These are phyloP conservation scores for Papilio aristodemus DNA, from an alignment of 1,140 invertebrate species.

Conservation along the genomic window DNA sequence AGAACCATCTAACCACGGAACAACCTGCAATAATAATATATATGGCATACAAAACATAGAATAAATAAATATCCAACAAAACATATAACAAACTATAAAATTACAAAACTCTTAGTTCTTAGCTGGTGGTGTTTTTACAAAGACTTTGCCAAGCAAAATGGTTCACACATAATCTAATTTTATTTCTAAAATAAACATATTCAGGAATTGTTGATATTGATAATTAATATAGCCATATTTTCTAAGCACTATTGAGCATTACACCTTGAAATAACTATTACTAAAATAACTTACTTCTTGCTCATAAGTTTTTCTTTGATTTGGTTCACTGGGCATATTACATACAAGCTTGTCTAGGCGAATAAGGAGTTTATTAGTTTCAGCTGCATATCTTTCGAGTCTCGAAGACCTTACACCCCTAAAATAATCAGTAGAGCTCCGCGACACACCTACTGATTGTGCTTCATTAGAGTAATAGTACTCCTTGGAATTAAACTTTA, in stretches of 20 bases:
- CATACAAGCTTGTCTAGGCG: slow-evolving; percentile 94
- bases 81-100: no score
- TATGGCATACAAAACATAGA: neutral
- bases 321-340: slow-evolving; percentile 90
- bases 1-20: slow-evolving; percentile 95
- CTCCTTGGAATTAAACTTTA: slow-evolving; percentile 73
- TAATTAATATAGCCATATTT: neutral
- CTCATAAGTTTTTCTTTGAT: slow-evolving; percentile 91
- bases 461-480: slow-evolving; percentile 79
- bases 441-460: slow-evolving; percentile 84
- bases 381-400: slow-evolving; percentile 93
- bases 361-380: slow-evolving; percentile 97
- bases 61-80: slow-evolving; percentile 6
- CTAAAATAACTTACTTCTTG: slow-evolving; percentile 79
- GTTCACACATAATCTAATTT: no score
- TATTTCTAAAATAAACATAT: no score
- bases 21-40: slow-evolving; percentile 81
- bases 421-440: slow-evolving; percentile 89
- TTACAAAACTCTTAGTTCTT: no score
- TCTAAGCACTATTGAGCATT: no score
- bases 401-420: slow-evolving; percentile 83
- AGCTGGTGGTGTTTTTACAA: no score
- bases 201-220: no score
- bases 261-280: no score
- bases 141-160: no score